Conservation (phyloP, 2,888 invertebrate species). For the Lamellibrachia satsuma region DNA sequence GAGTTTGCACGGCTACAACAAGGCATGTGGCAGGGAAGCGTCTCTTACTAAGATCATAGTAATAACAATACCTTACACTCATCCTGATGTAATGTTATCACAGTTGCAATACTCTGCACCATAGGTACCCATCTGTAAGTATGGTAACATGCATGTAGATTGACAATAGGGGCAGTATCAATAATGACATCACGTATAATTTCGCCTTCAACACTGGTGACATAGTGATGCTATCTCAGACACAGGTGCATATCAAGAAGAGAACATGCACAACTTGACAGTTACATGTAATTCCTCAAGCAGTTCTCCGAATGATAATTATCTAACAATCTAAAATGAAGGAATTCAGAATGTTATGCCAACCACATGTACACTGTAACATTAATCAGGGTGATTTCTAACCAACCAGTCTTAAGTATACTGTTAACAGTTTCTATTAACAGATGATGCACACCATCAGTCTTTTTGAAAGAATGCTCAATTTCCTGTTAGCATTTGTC, state of each 20-base stretch:
- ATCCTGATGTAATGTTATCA: neutral
- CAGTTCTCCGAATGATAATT: neutral
- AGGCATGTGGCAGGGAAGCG: constrained; percentile 2
- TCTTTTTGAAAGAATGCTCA: neutral
- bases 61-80: neutral
- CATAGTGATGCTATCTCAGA: neutral
- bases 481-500: neutral
- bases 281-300: neutral
- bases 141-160: neutral
- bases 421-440: neutral
- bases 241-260: neutral
- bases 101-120: neutral
- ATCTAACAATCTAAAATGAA: neutral
- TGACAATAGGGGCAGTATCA: neutral
- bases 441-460: neutral
- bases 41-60: neutral
- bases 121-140: neutral
- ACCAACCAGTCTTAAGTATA: neutral
- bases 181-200: neutral
- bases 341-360: neutral
- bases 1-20: constrained; percentile 17
- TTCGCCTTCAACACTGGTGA: too few relatives aligned
- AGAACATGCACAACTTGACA: neutral
- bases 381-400: neutral
- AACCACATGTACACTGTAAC: neutral